Evolutionary conservation across 2,888 invertebrate species (phyloP).

Genomic region (Tribolium freemani): DNA sequence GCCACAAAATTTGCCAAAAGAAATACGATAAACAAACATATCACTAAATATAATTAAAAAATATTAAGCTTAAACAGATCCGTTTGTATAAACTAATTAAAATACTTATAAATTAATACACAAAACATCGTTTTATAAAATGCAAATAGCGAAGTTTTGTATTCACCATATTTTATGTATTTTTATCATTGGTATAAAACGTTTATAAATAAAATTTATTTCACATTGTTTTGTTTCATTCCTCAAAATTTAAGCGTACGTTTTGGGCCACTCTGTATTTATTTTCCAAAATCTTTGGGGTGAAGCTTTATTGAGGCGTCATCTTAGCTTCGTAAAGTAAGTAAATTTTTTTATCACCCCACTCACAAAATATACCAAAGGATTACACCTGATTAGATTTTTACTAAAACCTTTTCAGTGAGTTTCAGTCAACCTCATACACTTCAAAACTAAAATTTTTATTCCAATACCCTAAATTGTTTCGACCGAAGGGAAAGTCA

Average conservation of each 20-base stretch:
- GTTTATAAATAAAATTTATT: constrained; percentile 40
- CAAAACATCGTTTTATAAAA: constrained; percentile 10
- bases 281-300: constrained; percentile 3
- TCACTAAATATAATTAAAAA: constrained; percentile 16
- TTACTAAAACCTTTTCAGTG: neutral
- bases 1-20: constrained; percentile 36
- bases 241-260: neutral
- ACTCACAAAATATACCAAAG: neutral
- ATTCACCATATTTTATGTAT: constrained; percentile 17
- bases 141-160: constrained; percentile 8
- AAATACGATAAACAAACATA: constrained; percentile 31
- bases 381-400: neutral
- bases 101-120: neutral
- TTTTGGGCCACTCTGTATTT: constrained; percentile 1
- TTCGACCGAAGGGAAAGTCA: no score
- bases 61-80: constrained; percentile 13
- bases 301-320: constrained; percentile 33
- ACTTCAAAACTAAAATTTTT: neutral
- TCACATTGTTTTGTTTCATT: constrained; percentile 12
- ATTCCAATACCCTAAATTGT: neutral
- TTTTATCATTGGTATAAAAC: constrained; percentile 15
- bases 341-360: constrained; percentile 26
- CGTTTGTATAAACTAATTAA: neutral
- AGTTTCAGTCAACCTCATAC: neutral
- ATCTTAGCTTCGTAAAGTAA: constrained; percentile 29